Conservation (phyloP, 2,113 vertebrate genomes). For the Corapipo altera region DNA sequence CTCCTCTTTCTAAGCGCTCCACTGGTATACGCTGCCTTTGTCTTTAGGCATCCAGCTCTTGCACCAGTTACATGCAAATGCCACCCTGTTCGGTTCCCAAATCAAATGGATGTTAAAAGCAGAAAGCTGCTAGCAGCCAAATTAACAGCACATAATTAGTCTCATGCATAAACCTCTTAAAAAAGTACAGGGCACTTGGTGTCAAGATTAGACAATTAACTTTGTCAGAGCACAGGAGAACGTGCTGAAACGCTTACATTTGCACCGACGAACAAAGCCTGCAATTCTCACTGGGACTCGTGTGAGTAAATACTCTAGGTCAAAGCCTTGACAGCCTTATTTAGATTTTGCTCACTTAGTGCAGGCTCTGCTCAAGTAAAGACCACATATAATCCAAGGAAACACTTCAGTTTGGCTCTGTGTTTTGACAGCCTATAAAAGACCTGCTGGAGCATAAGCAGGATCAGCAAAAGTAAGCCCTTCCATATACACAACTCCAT, state of each 20-base stretch:
- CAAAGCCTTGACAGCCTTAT: conserved; percentile 58
- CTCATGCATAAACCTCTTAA: conserved; percentile 73
- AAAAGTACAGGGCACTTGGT: conserved; percentile 63
- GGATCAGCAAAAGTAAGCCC: conserved; percentile 17
- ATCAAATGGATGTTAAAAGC: conserved; percentile 65
- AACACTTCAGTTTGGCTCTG: conserved; percentile 3
- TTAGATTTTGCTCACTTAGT: conserved; percentile 58
- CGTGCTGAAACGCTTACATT: conserved; percentile 7
- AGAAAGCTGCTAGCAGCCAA: conserved; percentile 73
- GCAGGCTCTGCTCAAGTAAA: conserved; percentile 27
- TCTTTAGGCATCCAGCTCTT: not conserved
- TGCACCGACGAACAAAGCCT: conserved; percentile 29
- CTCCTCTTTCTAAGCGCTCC: not conserved
- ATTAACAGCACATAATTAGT: conserved; percentile 77
- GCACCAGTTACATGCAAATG: conserved; percentile 58
- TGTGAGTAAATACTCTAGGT: conserved; percentile 64
- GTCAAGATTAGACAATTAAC: conserved; percentile 74
- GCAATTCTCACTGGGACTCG: not conserved
- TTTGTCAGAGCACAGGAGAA: conserved; percentile 58
- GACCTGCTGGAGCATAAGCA: not conserved
- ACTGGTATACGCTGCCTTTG: not conserved
- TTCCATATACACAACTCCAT: not conserved
- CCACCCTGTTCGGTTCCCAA: conserved; percentile 37
- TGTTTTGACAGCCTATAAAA: conserved; percentile 34
- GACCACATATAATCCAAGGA: conserved; percentile 9